Evolutionary conservation across 2,888 invertebrate genomes (phyloP).

Genomic region (Drosophila mayaguana): DNA sequence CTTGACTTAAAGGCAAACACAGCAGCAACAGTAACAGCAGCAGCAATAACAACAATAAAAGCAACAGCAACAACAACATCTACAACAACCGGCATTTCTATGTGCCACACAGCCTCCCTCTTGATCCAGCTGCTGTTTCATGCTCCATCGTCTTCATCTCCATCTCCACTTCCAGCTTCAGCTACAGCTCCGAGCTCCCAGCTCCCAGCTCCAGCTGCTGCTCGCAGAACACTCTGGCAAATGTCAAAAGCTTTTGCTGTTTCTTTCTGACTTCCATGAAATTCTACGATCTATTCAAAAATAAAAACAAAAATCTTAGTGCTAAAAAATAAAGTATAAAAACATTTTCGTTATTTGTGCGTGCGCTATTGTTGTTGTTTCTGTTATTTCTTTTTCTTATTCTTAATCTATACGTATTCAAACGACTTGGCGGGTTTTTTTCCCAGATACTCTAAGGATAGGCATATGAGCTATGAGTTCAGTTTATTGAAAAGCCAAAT

Average conservation of each 20-base stretch:
- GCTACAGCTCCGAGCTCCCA: neutral
- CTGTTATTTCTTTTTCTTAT: slow-evolving; percentile 9
- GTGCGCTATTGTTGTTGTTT: slow-evolving; percentile 19
- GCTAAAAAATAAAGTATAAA: slow-evolving; percentile 33
- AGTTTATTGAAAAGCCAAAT: neutral
- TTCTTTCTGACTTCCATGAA: slow-evolving; percentile 15
- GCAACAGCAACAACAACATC: slow-evolving; percentile 14
- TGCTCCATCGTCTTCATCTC: slow-evolving; percentile 1
- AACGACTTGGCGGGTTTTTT: slow-evolving; percentile 22
- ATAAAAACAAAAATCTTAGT: slow-evolving; percentile 25
- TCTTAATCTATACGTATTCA: slow-evolving; percentile 42
- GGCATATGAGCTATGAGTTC: neutral
- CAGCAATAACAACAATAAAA: slow-evolving; percentile 18
- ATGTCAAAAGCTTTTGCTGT: slow-evolving; percentile 20
- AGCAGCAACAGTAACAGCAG: slow-evolving; percentile 40
- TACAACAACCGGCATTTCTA: slow-evolving; percentile 51
- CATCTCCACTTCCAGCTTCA: neutral
- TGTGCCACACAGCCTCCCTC: slow-evolving; percentile 36
- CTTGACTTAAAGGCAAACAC: slow-evolving; percentile 81
- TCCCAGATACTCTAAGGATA: neutral
- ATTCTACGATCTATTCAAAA: slow-evolving; percentile 43
- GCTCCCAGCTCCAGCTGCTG: slow-evolving; percentile 13
- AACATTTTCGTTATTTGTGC: slow-evolving; percentile 50
- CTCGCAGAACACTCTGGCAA: slow-evolving; percentile 15
- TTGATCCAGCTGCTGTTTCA: neutral